A percentile compares a stretch with the other conserved stretches of the same genome.
phyloP scores from a whole-genome alignment of 2,797 vertebrate species.

The Mus spretus region DNA sequence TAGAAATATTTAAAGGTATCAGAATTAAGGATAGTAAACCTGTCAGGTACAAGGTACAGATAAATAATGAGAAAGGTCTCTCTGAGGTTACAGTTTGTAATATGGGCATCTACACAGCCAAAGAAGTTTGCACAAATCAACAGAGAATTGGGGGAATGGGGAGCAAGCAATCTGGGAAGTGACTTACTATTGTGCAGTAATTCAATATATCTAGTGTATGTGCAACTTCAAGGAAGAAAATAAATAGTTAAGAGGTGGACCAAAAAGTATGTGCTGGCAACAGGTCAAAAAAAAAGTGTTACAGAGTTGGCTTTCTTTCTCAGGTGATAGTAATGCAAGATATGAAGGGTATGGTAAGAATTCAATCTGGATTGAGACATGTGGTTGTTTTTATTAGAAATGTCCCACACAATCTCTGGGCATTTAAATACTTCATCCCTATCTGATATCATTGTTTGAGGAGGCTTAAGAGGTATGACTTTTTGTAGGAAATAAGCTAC shows the following conservation, averaged over 20 bases:
- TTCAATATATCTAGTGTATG: background rate
- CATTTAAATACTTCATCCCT: background rate
- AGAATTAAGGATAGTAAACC: conserved; percentile 25
- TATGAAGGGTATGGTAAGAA: background rate
- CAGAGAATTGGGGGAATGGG: background rate
- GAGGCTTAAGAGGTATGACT: background rate
- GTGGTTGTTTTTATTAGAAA: background rate
- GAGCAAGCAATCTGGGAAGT: background rate
- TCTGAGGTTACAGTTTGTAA: background rate
- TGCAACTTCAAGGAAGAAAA: background rate
- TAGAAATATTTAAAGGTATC: background rate
- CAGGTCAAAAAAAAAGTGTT: background rate
- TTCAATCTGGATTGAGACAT: background rate
- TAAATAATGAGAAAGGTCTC: background rate
- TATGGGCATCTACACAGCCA: background rate
- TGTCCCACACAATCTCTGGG: background rate
- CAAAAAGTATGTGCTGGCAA: background rate
- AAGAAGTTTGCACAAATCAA: conserved; percentile 27
- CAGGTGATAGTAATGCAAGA: background rate
- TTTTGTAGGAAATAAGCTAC: background rate
- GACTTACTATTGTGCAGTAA: background rate
- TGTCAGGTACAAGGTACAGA: background rate
- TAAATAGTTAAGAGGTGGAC: conserved; percentile 15
- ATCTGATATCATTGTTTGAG: background rate
- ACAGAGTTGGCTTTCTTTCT: background rate